Conservation (phyloP, 2,888 invertebrate genomes). For the Apodemia duryi region DNA sequence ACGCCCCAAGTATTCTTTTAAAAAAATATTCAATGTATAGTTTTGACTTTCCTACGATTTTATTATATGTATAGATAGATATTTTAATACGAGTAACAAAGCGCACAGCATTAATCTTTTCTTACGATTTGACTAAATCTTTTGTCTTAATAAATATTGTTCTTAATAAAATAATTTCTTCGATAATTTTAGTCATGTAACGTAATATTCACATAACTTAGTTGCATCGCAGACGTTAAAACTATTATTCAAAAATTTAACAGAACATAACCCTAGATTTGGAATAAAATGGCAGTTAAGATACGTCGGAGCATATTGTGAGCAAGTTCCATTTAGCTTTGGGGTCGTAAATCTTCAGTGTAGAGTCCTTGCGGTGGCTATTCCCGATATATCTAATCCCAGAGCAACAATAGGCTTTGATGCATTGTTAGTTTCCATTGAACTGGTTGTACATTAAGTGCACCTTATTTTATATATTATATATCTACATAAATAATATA, state of each 20-base stretch:
- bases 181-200: background rate
- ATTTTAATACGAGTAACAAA: no score
- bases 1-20: no score
- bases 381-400: slow-evolving; percentile 32
- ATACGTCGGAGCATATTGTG: slow-evolving; percentile 26
- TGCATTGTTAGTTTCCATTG: slow-evolving; percentile 27
- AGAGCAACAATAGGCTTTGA: slow-evolving; percentile 33
- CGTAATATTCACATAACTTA: background rate
- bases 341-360: slow-evolving; percentile 36
- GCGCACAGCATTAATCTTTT: no score
- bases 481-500: no score
- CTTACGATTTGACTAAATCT: no score
- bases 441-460: slow-evolving; percentile 16
- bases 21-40: no score
- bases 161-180: no score
- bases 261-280: slow-evolving; percentile 17
- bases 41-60: no score
- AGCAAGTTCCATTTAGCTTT: slow-evolving; percentile 24
- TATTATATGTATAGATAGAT: no score
- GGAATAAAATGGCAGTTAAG: slow-evolving; percentile 21
- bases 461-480: slow-evolving; percentile 7
- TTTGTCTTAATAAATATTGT: no score
- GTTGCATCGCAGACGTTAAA: background rate
- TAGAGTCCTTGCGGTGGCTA: slow-evolving; percentile 28
- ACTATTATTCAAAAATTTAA: slow-evolving; percentile 2